Evolutionary conservation across 1,140 invertebrate species (phyloP).

Genomic region (Periplaneta americana): DNA sequence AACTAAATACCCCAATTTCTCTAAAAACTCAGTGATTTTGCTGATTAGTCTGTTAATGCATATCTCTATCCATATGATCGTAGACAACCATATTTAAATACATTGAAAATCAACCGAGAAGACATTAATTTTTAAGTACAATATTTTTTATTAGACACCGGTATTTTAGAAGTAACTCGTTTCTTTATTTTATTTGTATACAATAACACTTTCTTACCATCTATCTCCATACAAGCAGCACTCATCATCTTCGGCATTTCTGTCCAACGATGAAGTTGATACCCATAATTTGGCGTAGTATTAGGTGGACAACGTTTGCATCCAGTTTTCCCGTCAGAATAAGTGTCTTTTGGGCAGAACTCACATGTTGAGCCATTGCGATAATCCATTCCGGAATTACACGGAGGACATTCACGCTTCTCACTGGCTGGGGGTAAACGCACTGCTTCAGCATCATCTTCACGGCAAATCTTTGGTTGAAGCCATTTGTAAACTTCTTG

Average conservation of each 20-base stretch:
- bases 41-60: too few species aligned
- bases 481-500: constrained; percentile 46
- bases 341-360: constrained; percentile 34
- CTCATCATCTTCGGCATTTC: constrained; percentile 43
- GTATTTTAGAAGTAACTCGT: too few species aligned
- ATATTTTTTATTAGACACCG: too few species aligned
- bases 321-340: constrained; percentile 30
- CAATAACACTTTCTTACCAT: constrained; percentile 30
- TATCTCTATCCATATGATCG: too few species aligned
- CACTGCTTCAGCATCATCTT: constrained; percentile 33
- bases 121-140: too few species aligned
- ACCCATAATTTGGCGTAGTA: constrained; percentile 48
- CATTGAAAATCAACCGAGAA: too few species aligned
- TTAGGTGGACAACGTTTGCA: constrained; percentile 46
- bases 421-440: constrained; percentile 35
- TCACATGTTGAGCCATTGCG: constrained; percentile 33
- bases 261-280: constrained; percentile 48
- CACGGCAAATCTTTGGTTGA: constrained; percentile 47
- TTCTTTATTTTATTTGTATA: too few species aligned
- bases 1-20: too few species aligned
- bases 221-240: constrained; percentile 40
- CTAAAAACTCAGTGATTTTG: too few species aligned
- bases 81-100: too few species aligned
- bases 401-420: constrained; percentile 42
- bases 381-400: constrained; percentile 51